phyloP scores from a whole-genome alignment of 2,797 vertebrate genomes.

The Mus caroli region DNA sequence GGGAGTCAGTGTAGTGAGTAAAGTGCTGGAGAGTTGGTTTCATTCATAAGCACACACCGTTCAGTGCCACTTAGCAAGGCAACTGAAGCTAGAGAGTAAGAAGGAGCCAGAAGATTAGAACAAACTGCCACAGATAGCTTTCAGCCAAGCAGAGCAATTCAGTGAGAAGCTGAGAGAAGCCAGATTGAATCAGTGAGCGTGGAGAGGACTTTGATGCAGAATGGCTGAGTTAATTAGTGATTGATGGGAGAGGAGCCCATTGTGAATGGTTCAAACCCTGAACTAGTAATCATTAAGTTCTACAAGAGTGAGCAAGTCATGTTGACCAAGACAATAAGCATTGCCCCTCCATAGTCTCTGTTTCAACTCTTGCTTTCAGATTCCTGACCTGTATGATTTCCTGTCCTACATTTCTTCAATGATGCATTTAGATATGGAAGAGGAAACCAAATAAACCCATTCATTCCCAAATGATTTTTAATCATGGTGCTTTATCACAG shows the following conservation, averaged over 20 bases:
- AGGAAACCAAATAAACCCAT: neutral
- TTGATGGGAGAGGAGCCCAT: neutral
- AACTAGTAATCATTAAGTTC: neutral
- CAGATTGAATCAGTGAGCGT: neutral
- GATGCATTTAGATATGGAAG: too few relatives aligned
- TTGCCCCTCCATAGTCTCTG: neutral
- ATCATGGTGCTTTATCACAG: neutral
- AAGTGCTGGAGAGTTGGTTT: neutral
- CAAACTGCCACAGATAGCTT: neutral
- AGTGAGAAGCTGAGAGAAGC: neutral
- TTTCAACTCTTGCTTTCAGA: neutral
- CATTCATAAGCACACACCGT: neutral
- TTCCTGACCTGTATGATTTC: neutral
- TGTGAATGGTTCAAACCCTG: neutral
- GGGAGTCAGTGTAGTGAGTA: neutral
- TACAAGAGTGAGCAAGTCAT: neutral
- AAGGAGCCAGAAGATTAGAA: neutral
- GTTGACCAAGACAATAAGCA: neutral
- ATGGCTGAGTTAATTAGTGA: neutral
- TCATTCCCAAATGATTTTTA: neutral
- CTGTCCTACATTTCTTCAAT: neutral
- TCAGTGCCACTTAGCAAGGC: neutral
- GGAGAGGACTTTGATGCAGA: neutral
- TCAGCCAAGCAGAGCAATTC: neutral
- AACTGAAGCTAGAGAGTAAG: neutral